These are phyloP conservation scores for Microplitis deprimator DNA, from an alignment of 2,888 invertebrate species.

Conservation along the genomic window DNA sequence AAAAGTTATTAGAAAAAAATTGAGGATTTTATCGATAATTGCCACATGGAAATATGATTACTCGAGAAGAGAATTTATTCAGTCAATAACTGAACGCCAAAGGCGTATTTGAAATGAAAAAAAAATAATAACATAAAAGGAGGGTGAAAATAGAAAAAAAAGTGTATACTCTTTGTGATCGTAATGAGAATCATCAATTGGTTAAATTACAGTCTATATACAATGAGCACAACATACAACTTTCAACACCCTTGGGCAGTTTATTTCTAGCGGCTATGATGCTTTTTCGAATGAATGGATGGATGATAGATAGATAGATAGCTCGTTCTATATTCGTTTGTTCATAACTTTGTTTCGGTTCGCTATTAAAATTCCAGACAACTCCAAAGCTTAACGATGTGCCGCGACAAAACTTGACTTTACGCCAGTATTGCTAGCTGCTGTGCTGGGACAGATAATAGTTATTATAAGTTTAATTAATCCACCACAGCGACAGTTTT, in stretches of 20 bases:
- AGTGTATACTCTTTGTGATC: slow-evolving; percentile 38
- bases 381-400: slow-evolving; percentile 53
- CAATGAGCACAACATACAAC: slow-evolving; percentile 37
- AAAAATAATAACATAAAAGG: not conserved
- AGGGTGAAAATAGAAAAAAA: not conserved
- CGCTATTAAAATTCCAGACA: slow-evolving; percentile 53
- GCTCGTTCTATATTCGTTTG: slow-evolving; percentile 18
- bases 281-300: slow-evolving; percentile 4
- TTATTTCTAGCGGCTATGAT: slow-evolving; percentile 12
- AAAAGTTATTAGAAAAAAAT: not conserved
- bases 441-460: slow-evolving; percentile 50
- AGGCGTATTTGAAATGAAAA: not conserved
- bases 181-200: slow-evolving; percentile 53
- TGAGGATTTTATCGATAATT: not conserved
- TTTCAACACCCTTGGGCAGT: slow-evolving; percentile 20
- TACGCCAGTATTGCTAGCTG: slow-evolving; percentile 3
- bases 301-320: slow-evolving; percentile 3
- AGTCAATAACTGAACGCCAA: not conserved
- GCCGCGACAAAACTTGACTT: slow-evolving; percentile 54
- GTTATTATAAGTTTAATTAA: slow-evolving; percentile 61
- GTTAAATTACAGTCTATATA: slow-evolving; percentile 53
- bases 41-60: not conserved
- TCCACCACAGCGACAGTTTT: slow-evolving; percentile 43
- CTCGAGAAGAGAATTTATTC: not conserved
- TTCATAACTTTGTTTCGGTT: slow-evolving; percentile 48